Evolutionary conservation across 2,888 invertebrate species (phyloP).

Genomic region (Epinotia brunnichana): DNA sequence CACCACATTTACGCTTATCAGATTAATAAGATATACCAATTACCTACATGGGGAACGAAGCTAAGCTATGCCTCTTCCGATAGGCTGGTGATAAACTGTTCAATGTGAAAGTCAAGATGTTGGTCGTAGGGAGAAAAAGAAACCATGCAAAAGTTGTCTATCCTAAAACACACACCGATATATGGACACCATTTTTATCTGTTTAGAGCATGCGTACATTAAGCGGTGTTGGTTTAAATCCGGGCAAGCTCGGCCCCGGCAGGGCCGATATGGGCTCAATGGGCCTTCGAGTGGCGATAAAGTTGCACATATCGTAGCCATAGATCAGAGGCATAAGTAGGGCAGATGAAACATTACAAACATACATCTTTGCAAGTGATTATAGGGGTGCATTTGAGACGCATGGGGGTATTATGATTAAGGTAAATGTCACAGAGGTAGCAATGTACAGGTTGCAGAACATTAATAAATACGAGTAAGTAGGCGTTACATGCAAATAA

Average conservation of each 20-base stretch:
- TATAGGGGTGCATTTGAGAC: too few species aligned
- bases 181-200: conserved; percentile 24
- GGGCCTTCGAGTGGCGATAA: conserved; percentile 6
- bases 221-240: conserved; percentile 14
- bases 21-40: too few species aligned
- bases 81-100: too few species aligned
- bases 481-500: too few species aligned
- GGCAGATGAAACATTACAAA: conserved; percentile 2
- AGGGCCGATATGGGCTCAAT: conserved; percentile 13
- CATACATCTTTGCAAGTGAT: conserved; percentile 1
- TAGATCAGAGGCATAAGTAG: conserved; percentile 9
- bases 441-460: too few species aligned
- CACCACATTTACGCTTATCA: too few species aligned
- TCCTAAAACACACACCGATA: not conserved
- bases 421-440: too few species aligned
- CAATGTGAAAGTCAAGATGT: too few species aligned
- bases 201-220: conserved; percentile 31
- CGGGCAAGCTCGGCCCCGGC: not conserved
- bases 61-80: too few species aligned
- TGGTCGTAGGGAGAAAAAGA: not conserved
- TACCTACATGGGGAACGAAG: too few species aligned
- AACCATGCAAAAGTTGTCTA: not conserved
- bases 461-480: too few species aligned
- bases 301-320: not conserved
- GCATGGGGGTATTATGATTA: too few species aligned